These are phyloP conservation scores for Tetanocera ferruginea DNA, from an alignment of 2,888 invertebrate genomes.

Conservation along the genomic window DNA sequence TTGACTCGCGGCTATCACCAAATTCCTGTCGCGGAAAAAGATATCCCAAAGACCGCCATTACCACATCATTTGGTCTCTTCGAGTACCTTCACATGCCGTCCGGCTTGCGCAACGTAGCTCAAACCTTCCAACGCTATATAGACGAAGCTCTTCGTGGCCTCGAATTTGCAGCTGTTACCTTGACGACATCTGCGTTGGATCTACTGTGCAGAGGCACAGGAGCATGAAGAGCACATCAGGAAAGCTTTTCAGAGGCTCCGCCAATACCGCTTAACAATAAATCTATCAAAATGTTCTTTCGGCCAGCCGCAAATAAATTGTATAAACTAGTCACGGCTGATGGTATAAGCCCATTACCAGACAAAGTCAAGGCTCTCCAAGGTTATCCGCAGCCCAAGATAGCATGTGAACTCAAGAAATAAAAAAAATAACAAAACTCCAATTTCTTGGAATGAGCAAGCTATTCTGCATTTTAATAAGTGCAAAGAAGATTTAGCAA, in stretches of 20 bases:
- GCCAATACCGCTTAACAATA: slow-evolving; percentile 5
- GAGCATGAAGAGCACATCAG: slow-evolving; percentile 27
- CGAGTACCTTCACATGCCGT: slow-evolving; percentile 53
- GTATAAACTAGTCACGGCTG: slow-evolving; percentile 39
- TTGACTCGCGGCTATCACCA: background rate
- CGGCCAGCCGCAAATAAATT: slow-evolving; percentile 14
- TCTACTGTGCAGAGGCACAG: slow-evolving; percentile 18
- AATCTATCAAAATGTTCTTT: slow-evolving; percentile 34
- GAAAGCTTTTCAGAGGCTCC: slow-evolving; percentile 36
- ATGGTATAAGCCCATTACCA: slow-evolving; percentile 33
- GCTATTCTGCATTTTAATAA: slow-evolving; percentile 24
- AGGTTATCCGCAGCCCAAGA: slow-evolving; percentile 29
- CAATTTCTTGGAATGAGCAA: slow-evolving; percentile 34
- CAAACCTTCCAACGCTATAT: slow-evolving; percentile 41
- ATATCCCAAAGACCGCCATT: background rate
- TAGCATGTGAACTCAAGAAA: slow-evolving; percentile 32
- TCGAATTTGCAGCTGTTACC: slow-evolving; percentile 35
- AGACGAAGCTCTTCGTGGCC: slow-evolving; percentile 35
- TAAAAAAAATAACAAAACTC: slow-evolving; percentile 40
- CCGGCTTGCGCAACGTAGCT: slow-evolving; percentile 32
- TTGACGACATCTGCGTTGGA: slow-evolving; percentile 37
- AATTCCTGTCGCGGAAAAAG: background rate
- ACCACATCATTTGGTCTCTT: slow-evolving; percentile 8
- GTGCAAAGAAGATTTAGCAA: background rate
- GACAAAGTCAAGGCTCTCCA: slow-evolving; percentile 34